phyloP scores from a whole-genome alignment of 2,888 invertebrate genomes.

The Hydropsyche betteni region DNA sequence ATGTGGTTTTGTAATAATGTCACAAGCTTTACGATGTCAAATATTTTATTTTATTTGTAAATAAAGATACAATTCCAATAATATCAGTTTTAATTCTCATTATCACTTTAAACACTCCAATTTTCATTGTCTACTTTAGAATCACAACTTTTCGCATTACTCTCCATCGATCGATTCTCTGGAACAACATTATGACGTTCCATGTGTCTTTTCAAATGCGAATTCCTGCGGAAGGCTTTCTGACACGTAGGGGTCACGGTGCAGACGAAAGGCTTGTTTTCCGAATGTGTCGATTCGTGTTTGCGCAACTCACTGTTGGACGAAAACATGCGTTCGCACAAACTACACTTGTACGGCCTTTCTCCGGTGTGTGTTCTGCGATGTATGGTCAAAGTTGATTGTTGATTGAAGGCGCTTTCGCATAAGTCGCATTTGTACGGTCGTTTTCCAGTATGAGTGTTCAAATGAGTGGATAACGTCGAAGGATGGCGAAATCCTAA shows the following conservation, averaged over 20 bases:
- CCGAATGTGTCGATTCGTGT: constrained; percentile 39
- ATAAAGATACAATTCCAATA: too few species aligned
- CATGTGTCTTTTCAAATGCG: constrained; percentile 47
- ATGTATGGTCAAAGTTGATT: constrained; percentile 41
- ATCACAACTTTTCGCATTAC: neutral
- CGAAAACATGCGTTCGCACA: constrained; percentile 36
- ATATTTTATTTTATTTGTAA: too few species aligned
- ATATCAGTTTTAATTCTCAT: neutral
- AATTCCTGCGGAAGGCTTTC: constrained; percentile 45
- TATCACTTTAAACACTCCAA: neutral
- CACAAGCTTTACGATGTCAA: too few species aligned
- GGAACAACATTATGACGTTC: constrained; percentile 15
- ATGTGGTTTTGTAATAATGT: too few species aligned
- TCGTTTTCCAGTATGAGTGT: constrained; percentile 93
- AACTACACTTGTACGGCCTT: constrained; percentile 36
- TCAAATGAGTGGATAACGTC: constrained; percentile 88
- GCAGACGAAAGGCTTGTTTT: constrained; percentile 43
- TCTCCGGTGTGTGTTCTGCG: constrained; percentile 38
- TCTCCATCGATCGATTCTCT: neutral
- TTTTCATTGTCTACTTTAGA: neutral
- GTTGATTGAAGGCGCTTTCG: constrained; percentile 86
- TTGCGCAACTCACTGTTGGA: constrained; percentile 38
- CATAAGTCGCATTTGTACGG: constrained; percentile 94
- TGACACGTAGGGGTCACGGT: constrained; percentile 38
- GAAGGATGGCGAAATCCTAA: constrained; percentile 56